These are phyloP conservation scores for Ptychodera flava DNA, from an alignment of 35 echinoderm and acorn worm genomes.

Conservation along the genomic window DNA sequence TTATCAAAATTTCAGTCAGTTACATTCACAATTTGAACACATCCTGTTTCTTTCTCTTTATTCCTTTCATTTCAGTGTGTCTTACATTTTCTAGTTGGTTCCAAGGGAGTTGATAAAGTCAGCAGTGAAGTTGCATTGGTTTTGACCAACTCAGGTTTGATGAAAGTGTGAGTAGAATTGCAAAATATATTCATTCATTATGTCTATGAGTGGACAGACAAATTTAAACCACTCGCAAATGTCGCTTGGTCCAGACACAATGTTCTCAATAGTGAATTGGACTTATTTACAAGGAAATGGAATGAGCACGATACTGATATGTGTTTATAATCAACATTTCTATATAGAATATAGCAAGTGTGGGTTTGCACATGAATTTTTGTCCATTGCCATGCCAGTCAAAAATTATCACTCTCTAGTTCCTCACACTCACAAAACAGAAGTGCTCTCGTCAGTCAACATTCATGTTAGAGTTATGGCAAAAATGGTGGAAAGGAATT, in stretches of 20 bases:
- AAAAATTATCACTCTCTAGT: too few species aligned
- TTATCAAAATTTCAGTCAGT: too few species aligned
- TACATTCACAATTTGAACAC: too few species aligned
- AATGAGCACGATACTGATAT: background rate
- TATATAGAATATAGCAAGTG: background rate
- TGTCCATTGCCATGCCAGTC: too few species aligned
- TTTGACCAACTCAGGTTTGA: slow-evolving; percentile 77
- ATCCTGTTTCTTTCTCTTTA: background rate
- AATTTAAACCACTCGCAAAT: background rate
- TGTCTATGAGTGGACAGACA: too few species aligned
- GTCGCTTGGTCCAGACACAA: background rate
- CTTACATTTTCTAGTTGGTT: slow-evolving; percentile 92
- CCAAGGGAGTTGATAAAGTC: slow-evolving; percentile 66
- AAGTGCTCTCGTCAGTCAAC: too few species aligned
- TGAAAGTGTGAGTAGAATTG: slow-evolving; percentile 79
- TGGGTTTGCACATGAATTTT: background rate
- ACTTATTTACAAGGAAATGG: background rate
- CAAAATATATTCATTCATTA: too few species aligned
- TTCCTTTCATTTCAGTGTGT: slow-evolving; percentile 64
- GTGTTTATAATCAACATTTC: background rate
- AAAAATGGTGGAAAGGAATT: too few species aligned
- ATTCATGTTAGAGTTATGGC: too few species aligned
- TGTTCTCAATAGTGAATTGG: too few species aligned
- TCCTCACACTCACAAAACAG: too few species aligned
- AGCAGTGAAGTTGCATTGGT: slow-evolving; percentile 83